Percentiles rank a stretch among this genome's conserved stretches.
Evolutionary conservation across 2,797 vertebrate species (phyloP).

Genomic region (Aselliscus stoliczkanus): DNA sequence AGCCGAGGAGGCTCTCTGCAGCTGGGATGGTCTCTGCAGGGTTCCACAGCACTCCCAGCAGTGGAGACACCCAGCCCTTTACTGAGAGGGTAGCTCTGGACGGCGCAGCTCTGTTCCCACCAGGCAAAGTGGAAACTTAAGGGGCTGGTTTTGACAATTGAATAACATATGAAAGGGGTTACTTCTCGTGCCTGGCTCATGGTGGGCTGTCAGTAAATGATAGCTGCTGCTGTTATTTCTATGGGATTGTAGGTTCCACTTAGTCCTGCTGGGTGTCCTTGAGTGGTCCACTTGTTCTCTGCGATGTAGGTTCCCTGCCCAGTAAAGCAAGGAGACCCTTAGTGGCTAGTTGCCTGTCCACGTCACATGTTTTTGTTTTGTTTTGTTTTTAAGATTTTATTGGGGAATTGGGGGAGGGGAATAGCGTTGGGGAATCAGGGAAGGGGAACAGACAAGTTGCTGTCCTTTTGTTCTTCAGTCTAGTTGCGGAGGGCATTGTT

Average conservation of each 20-base stretch:
- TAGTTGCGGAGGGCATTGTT: too few species aligned
- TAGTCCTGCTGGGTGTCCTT: neutral
- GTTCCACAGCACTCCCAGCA: neutral
- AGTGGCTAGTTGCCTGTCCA: neutral
- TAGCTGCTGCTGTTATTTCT: neutral
- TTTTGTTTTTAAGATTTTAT: too few species aligned
- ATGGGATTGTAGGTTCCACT: neutral
- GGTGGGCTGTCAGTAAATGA: neutral
- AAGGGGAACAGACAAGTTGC: too few species aligned
- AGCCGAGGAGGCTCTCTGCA: neutral
- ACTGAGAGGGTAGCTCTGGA: neutral
- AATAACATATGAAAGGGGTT: neutral
- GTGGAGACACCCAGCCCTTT: neutral
- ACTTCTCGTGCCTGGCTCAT: neutral
- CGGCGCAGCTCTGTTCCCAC: rapidly evolving
- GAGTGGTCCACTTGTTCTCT: neutral
- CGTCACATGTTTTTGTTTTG: neutral
- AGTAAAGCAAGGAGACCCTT: constrained; percentile 13
- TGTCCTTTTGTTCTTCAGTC: too few species aligned
- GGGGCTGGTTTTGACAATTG: neutral
- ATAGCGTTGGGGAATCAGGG: too few species aligned
- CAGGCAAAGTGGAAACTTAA: neutral
- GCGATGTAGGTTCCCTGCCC: neutral
- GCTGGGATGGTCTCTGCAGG: neutral
- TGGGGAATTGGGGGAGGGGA: too few species aligned